Evolutionary conservation across 2,113 vertebrate species (phyloP).

Genomic region (Oceanodroma tethys): DNA sequence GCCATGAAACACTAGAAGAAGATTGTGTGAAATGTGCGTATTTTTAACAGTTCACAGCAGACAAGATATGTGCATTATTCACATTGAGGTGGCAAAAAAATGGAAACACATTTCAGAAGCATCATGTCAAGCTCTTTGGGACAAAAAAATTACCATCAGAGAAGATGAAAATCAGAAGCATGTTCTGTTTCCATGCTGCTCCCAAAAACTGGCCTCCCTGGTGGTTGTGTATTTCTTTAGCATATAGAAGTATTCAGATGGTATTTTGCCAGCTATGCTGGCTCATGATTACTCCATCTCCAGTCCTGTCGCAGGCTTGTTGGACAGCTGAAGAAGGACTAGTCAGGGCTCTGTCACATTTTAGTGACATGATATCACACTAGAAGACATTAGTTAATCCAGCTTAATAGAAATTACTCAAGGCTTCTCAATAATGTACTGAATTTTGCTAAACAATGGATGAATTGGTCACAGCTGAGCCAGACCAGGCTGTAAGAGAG

Average conservation of each 20-base stretch:
- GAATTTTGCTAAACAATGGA: background rate
- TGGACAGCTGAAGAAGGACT: background rate
- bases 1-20: conserved; percentile 3
- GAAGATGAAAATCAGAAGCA: background rate
- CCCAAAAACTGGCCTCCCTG: background rate
- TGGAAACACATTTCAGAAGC: background rate
- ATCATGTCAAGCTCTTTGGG: background rate
- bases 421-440: background rate
- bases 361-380: background rate
- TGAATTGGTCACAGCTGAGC: background rate
- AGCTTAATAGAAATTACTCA: background rate
- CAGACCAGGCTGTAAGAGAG: background rate
- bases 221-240: background rate
- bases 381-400: background rate
- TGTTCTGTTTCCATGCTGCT: background rate
- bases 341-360: background rate
- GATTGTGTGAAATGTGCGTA: background rate
- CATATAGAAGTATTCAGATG: background rate
- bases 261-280: background rate
- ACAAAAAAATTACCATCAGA: background rate
- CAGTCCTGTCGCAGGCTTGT: background rate
- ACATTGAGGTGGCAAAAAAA: background rate
- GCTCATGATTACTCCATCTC: background rate
- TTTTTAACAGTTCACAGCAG: conserved; percentile 30
- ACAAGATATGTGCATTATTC: background rate